Evolutionary conservation across 2,113 vertebrate species (phyloP).

Genomic region (Lagenorhynchus albirostris): DNA sequence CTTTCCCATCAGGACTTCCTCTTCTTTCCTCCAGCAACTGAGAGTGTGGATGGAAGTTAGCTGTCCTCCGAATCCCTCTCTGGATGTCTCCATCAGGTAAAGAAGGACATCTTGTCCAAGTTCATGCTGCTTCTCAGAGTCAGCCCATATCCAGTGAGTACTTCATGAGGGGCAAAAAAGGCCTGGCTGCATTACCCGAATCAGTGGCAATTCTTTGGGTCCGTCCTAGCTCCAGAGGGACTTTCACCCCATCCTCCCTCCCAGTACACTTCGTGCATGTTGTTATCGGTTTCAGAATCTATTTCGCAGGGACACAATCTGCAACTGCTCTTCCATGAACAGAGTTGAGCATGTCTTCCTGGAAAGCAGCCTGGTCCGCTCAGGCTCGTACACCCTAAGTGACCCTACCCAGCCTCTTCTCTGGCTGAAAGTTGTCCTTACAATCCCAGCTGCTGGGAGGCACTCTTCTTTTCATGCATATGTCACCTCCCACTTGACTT

Average conservation of each 20-base stretch:
- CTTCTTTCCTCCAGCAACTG: neutral
- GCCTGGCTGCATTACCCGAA: neutral
- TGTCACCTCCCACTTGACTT: neutral
- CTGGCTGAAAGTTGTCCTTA: neutral
- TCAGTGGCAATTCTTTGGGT: neutral
- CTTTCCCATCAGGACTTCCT: neutral
- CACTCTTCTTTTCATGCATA: neutral
- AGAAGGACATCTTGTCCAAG: neutral
- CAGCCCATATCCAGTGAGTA: neutral
- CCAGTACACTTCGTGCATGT: neutral
- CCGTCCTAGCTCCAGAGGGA: neutral
- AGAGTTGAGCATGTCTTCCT: neutral
- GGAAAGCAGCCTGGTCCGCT: rapidly evolving
- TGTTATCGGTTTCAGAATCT: neutral
- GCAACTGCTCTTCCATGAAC: neutral
- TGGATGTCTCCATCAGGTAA: neutral
- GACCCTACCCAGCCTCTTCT: neutral
- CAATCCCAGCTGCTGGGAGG: neutral
- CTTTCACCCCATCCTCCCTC: neutral
- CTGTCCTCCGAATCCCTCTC: no score
- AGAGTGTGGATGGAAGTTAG: neutral
- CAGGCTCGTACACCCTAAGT: neutral
- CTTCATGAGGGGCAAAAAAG: neutral
- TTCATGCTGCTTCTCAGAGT: neutral
- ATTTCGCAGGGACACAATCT: neutral